These are phyloP conservation scores for Leucosticte australis DNA, from an alignment of 2,113 vertebrate genomes.

Conservation along the genomic window DNA sequence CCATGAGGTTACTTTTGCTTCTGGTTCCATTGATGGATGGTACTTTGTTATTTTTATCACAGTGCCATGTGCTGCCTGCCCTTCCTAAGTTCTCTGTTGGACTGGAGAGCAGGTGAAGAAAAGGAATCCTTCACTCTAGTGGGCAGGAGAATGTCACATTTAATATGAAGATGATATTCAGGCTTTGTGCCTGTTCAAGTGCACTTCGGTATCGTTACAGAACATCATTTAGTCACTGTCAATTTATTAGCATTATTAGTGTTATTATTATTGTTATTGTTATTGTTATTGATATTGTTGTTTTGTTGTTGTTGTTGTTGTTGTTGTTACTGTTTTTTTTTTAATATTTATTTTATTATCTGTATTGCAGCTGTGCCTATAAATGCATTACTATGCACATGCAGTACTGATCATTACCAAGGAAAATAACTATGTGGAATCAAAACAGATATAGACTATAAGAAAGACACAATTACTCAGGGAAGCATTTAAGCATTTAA, in stretches of 20 bases:
- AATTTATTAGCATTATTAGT: neutral
- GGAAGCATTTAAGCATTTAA: neutral
- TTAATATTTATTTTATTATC: neutral
- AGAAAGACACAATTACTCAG: neutral
- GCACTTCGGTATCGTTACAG: neutral
- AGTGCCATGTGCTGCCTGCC: neutral
- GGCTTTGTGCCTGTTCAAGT: neutral
- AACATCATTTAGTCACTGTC: neutral
- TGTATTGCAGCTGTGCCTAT: neutral
- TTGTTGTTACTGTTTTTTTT: neutral
- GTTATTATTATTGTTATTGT: neutral
- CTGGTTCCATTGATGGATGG: neutral
- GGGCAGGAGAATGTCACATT: neutral
- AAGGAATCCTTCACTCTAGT: neutral
- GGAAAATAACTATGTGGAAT: neutral
- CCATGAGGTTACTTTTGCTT: neutral
- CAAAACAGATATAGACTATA: neutral
- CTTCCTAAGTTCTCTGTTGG: neutral
- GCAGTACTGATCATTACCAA: neutral
- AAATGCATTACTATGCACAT: neutral
- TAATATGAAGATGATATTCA: neutral
- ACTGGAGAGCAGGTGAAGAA: neutral
- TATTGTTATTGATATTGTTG: neutral
- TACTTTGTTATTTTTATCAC: neutral
- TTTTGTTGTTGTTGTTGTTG: no score